Evolutionary conservation across 2,888 invertebrate genomes (phyloP), one percentile per base, ranked within the genome.

Genomic region (Anodontia alba): DNA sequence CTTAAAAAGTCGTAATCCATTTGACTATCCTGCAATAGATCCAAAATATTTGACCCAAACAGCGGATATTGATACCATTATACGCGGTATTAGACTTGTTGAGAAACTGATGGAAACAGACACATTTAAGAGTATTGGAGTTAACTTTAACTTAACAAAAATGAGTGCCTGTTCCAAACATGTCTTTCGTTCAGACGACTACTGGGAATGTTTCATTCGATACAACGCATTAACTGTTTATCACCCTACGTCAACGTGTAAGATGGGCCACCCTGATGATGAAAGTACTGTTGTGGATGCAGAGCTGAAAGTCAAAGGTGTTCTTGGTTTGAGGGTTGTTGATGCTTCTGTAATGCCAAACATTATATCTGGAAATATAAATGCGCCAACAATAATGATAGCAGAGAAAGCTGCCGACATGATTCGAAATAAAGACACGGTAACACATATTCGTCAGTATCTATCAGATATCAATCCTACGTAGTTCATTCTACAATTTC

Each of bases 21-120:
- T 96, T 29, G 96, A 97, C 79, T 96, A 96, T 94, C 98, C 98
- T 0, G 93, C 97, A 49, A 97, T 99, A 94, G 96, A 99, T 94
- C 97, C 99, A 0, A 97, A 54, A 54, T 99, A 99, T 93, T 97
- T 98, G 82, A 94, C 95, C 38, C 93, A 96, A 10, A 90, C 94
- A 0, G 94, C 95, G 49, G 97, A 97, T 92, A 94, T 97, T 33
- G 84, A 84, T 73, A 74, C 78, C 10, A 33, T 33, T 31, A 33
- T 62, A 17, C 62, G 62, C 33, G 62, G 17, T 29, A 33, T 62
- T 33, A 23, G 73, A 29, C 23, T 51, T 31, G 51, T 51, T 20
- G 76, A 83, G 68, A 23, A 73, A 8, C 17, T 84, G n/a, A 38
- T 78, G 20, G 46, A 79, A 38, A 76, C 81, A 23, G 17, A 73